Evolutionary conservation across 2,113 vertebrate species (phyloP).

Genomic region (Kryptolebias marmoratus): DNA sequence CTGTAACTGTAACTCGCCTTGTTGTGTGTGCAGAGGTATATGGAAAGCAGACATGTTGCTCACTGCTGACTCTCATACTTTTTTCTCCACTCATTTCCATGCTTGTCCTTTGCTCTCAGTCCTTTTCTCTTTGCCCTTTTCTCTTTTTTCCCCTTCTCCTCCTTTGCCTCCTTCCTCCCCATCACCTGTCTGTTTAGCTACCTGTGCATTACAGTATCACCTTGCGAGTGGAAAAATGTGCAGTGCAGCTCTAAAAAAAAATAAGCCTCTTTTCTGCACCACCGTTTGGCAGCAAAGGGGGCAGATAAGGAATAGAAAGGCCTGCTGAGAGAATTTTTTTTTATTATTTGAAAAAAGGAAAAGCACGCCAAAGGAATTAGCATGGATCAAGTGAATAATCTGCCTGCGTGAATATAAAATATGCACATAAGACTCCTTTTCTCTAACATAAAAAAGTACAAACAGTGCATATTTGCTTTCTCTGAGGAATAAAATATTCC

Average conservation of each 20-base stretch:
- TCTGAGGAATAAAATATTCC: constrained; percentile 41
- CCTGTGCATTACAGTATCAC: constrained; percentile 51
- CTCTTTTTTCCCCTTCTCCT: background rate
- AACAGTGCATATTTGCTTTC: constrained; percentile 37
- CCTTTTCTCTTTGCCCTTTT: constrained; percentile 6
- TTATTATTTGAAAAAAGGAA: constrained; percentile 34
- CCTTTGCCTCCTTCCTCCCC: constrained; percentile 1
- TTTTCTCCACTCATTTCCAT: constrained; percentile 16
- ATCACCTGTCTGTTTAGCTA: constrained; percentile 46
- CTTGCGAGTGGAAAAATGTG: constrained; percentile 30
- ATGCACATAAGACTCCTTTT: constrained; percentile 42
- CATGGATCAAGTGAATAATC: constrained; percentile 68
- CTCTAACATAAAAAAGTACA: constrained; percentile 21
- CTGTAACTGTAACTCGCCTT: constrained; percentile 5
- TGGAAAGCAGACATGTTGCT: constrained; percentile 45
- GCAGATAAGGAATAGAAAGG: constrained; percentile 65
- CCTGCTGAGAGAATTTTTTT: constrained; percentile 56
- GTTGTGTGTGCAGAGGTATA: constrained; percentile 19
- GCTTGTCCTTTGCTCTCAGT: constrained; percentile 24
- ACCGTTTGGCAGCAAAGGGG: constrained; percentile 57
- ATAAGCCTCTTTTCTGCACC: constrained; percentile 65
- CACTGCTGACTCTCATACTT: constrained; percentile 38
- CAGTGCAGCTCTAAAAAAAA: constrained; percentile 51
- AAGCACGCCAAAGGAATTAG: constrained; percentile 53
- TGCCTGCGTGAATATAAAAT: constrained; percentile 52